phyloP scores from a whole-genome alignment of 2,888 invertebrate species.

The Ornithoptera priamus region DNA sequence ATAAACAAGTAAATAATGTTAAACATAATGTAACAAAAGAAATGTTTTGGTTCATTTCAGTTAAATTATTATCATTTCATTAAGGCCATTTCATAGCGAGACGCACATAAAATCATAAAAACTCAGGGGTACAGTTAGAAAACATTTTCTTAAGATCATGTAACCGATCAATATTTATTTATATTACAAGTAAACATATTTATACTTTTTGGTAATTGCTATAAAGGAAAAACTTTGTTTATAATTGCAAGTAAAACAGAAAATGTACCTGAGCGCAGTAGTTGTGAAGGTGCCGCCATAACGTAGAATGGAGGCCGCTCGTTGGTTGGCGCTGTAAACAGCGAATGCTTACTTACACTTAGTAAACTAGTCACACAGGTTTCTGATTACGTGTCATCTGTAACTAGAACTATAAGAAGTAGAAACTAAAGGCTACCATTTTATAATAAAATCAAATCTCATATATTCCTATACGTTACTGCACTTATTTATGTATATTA shows the following conservation, averaged over 20 bases:
- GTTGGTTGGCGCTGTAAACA: constrained; percentile 36
- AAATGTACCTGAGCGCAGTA: constrained; percentile 71
- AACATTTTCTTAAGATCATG: too few relatives aligned
- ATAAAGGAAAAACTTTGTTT: not conserved
- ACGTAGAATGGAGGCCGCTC: constrained; percentile 65
- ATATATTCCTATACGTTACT: too few relatives aligned
- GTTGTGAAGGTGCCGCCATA: constrained; percentile 70
- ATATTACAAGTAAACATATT: too few relatives aligned
- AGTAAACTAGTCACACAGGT: constrained; percentile 65
- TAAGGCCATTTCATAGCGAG: too few relatives aligned
- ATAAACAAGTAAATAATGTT: not conserved
- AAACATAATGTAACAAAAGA: constrained; percentile 2
- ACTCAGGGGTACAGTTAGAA: too few relatives aligned
- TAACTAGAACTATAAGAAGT: not conserved
- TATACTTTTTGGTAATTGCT: too few relatives aligned
- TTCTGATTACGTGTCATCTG: constrained; percentile 41
- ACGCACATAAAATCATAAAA: too few relatives aligned
- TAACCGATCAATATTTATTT: too few relatives aligned
- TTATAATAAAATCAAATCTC: too few relatives aligned
- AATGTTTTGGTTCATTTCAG: not conserved
- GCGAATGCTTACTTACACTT: constrained; percentile 41
- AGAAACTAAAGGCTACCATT: too few relatives aligned
- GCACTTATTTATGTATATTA: too few relatives aligned
- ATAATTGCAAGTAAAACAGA: not conserved
- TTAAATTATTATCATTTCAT: too few relatives aligned